Percentiles rank a stretch among this genome's conserved stretches.
Conservation (phyloP, 2,797 vertebrate genomes). For the Ceyx erithaca region DNA sequence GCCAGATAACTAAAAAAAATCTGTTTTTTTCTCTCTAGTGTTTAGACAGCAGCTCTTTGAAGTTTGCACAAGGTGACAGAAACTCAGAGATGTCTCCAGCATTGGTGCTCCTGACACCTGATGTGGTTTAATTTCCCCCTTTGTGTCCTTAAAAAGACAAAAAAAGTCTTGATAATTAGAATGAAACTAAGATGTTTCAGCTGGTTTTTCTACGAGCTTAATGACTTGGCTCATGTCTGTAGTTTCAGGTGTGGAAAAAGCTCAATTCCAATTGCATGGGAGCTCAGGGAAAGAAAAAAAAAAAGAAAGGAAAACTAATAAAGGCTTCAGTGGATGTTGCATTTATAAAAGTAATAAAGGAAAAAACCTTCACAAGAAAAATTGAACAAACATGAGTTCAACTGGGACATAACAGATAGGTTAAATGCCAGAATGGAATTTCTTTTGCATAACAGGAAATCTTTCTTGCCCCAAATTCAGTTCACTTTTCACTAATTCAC, state of each 20-base stretch:
- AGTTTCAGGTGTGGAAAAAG: background rate
- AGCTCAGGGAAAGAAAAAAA: background rate
- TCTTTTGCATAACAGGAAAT: background rate
- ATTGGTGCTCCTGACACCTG: background rate
- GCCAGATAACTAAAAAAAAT: background rate
- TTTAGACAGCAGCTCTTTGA: background rate
- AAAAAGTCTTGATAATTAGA: background rate
- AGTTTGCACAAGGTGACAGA: background rate
- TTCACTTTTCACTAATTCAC: background rate
- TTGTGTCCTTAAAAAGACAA: background rate
- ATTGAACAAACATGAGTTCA: background rate
- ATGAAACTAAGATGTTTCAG: background rate
- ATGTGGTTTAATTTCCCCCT: background rate
- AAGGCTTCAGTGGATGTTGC: background rate
- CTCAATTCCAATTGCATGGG: background rate
- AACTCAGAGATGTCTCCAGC: background rate
- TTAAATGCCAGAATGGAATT: background rate
- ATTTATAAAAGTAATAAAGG: background rate
- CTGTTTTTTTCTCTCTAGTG: background rate
- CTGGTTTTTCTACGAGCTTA: background rate
- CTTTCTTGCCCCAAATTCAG: background rate
- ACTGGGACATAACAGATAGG: background rate
- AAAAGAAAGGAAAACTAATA: background rate
- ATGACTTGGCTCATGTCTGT: background rate
- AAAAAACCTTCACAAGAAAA: background rate